Base-by-base conservation (phyloP, 2,888 invertebrate genomes). In the Cristatella mucedo region DNA sequence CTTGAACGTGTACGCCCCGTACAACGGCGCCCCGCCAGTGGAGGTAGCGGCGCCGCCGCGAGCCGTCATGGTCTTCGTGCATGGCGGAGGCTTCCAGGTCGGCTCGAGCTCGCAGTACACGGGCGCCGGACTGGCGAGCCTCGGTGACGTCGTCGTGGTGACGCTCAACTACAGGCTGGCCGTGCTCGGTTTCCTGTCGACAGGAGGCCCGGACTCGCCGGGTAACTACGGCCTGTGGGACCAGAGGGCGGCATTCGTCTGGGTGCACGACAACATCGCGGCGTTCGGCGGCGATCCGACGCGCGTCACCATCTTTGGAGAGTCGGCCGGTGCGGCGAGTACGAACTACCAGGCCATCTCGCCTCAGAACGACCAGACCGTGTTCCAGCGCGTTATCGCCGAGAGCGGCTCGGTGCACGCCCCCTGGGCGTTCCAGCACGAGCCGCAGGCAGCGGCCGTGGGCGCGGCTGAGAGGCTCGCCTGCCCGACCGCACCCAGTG, bases 141-240 rank as follows among this genome's bases (percentile, higher is more conserved):
- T 44, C 21, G 45, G 45, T 4, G 41, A 50, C 18, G 45, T 50
- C 1, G 42, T 52, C 13, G 46, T 52, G 3, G 49, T 52, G 2
- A 52, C 51, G 3, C 43, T 52, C 2, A 53, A 55, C 33, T 53
- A 54, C 36, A 41, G 55, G 22, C 26, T 55, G 3, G 47, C 49
- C 1, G 40, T 49, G 1, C 41, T 55, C 7, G 55, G 55, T 16
- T 58, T 56, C 43, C 40, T 57, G 31, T 46, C 49, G 13, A 46
- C 52, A 3, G 42, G 45, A 24, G 45, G 44, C 37, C 29, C 42
- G 3, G 44, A 46, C 19, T 41, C 49, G 7, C 49, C 47, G 5
- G 57, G 56, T 9, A 57, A 57, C 40, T 44, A 42, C 38, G 55
- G 53, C 1, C 42, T 55, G 6, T 52, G 50, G 46, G 55, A 55